phyloP scores from a whole-genome alignment of 2,888 invertebrate genomes.

The Clanis bilineata region DNA sequence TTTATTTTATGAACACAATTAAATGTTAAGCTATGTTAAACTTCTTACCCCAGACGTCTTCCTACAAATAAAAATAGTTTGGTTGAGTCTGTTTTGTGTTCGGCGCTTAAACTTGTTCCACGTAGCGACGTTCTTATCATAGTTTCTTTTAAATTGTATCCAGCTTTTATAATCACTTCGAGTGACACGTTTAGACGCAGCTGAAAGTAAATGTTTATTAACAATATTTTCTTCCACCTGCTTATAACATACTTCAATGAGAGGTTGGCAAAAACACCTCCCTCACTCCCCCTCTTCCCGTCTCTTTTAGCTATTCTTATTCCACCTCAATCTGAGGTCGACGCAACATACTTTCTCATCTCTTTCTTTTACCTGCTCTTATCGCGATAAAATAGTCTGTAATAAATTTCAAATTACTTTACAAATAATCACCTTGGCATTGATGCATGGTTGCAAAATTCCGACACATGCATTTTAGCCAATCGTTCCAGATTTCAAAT shows the following conservation, averaged over 20 bases:
- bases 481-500: conserved; percentile 59
- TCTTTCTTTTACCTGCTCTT: too few species aligned
- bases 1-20: not conserved
- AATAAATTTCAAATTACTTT: not conserved
- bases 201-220: not conserved
- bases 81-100: conserved; percentile 37
- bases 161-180: conserved; percentile 30
- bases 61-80: conserved; percentile 34
- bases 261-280: too few species aligned
- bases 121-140: conserved; percentile 45
- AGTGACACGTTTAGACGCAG: conserved; percentile 11
- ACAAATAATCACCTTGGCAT: conserved; percentile 39
- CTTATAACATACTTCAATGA: too few species aligned
- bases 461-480: conserved; percentile 53
- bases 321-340: too few species aligned
- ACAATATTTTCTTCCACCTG: not conserved
- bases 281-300: too few species aligned
- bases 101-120: conserved; percentile 49
- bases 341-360: too few species aligned
- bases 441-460: conserved; percentile 35
- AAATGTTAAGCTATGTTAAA: not conserved
- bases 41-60: conserved; percentile 34
- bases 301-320: too few species aligned
- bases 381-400: too few species aligned
- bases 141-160: conserved; percentile 41